A percentile compares a stretch with the other conserved stretches of the same genome.
Evolutionary conservation across 2,113 vertebrate species (phyloP).

Genomic region (Engraulis encrasicolus): DNA sequence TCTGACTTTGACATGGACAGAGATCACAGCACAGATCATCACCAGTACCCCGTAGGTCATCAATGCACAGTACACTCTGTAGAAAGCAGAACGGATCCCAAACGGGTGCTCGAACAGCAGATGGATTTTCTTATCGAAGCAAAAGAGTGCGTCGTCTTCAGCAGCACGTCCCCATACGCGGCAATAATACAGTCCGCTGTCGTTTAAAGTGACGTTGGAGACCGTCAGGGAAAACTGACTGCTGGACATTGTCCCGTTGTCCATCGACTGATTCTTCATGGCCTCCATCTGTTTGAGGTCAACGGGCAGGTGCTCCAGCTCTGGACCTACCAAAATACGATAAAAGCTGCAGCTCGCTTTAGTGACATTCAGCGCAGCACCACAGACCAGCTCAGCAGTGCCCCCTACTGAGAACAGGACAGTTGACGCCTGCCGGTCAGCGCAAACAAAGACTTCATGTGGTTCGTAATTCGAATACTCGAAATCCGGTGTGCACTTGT

Average conservation of each 20-base stretch:
- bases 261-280: background rate
- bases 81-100: background rate
- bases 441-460: background rate
- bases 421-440: background rate
- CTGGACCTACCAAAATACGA: background rate
- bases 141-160: background rate
- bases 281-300: background rate
- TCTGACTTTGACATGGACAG: background rate
- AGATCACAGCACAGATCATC: constrained; percentile 8
- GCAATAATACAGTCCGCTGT: background rate
- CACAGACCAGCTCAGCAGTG: background rate
- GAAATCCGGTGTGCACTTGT: background rate
- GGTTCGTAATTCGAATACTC: fast-evolving
- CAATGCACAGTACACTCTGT: background rate
- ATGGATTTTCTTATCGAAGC: constrained; percentile 56
- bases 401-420: background rate
- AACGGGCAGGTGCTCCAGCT: background rate
- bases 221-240: background rate
- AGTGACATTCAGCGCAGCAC: background rate
- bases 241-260: background rate
- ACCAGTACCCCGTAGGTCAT: background rate
- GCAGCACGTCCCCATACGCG: background rate
- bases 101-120: background rate
- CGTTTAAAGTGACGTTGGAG: background rate
- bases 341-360: background rate